Evolutionary conservation across 2,113 vertebrate genomes (phyloP), one percentile per base, ranked within the genome.

Genomic region (Lagopus muta): DNA sequence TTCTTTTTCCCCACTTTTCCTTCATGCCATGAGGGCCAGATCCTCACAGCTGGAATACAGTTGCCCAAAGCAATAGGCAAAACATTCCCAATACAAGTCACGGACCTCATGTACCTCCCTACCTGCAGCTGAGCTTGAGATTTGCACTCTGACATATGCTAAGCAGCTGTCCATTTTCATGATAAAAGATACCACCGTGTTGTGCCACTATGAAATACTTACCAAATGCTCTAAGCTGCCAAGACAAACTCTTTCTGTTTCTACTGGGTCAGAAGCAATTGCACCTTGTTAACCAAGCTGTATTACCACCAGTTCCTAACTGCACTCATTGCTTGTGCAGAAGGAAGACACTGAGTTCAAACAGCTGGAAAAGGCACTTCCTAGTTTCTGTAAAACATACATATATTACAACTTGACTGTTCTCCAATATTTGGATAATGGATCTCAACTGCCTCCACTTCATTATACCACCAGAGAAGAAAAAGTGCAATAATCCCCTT

Each of bases 401-500:
- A 62, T 62, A 62, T 40, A 40, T 62, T 40, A 74, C 61, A 90
- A 82, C 42, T 61, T 94, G 82, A 86, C 85, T 88, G 70, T 69
- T 90, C 72, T 94, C 75, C 73, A 80, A 24, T 94, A 95, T 92
- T 91, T 94, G n/a, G n/a, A n/a, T n/a, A n/a, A 96, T 91, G 79
- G 71, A 74, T 93, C 71, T 36, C 54, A 54, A 75, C 43, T 93
- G 66, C 75, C 83, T 72, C 75, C 62, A 42, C 6, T 94, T 92
- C 42, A 79, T 86, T 92, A 94, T 93, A 69, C 70, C 90, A 94
- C 94, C 94, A 94, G 82, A 85, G 55, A 77, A 92, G 77, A 93
- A 97, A 97, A 95, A 90, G 70, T 75, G 92, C 81, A 95, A 93
- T 95, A 77, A 96, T 88, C 90, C 69, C 66, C 78, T 95, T 95